Evolutionary conservation across 2,113 vertebrate species (phyloP), one percentile per base, ranked within the genome.

Genomic region (Tursiops truncatus): DNA sequence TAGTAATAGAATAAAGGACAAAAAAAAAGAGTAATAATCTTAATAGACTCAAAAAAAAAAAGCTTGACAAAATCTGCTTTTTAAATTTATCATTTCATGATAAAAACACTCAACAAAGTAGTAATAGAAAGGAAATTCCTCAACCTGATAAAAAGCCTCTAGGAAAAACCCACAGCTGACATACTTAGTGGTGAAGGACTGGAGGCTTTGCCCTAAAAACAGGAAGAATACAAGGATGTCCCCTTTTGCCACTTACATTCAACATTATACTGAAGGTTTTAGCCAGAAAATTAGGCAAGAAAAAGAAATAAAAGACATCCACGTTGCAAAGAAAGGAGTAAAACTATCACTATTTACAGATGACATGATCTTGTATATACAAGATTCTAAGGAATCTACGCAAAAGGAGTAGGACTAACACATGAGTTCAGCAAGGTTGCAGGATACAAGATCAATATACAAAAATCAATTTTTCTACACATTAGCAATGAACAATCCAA

Each of bases 21-120:
- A 50, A 31, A 62, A 25, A 53, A 53, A 79, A 79, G 25, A 8
- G 65, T 31, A 5, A 82, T 81, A 18, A 90, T 79, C 33, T 58
- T n/a, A 31, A 87, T 33, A 73, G 7, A 89, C 31, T 73, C 56
- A 83, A 25, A 65, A 92, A 93, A 93, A 93, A 84, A 92, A 50
- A 50, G 7, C 21, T 33, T 87, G 21, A 90, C 3, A 90, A 93
- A 90, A 90, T 58, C 9, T 50, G 25, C 67, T 84, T 74, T 79
- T 36, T 11, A 81, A 76, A 33, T 41, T 58, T 85, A 71, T 60
- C 60, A 71, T 88, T 82, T 92, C 53, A 65, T 77, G 31, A 82
- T 58, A 63, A 81, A 73, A 74, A 60, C 10, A 79, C 11, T 92
- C 13, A 89, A 89, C 17, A 76, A 58, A 89, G 33, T 31, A 31